Conservation (phyloP, 2,797 vertebrate genomes). For the Simalia tracyae region DNA sequence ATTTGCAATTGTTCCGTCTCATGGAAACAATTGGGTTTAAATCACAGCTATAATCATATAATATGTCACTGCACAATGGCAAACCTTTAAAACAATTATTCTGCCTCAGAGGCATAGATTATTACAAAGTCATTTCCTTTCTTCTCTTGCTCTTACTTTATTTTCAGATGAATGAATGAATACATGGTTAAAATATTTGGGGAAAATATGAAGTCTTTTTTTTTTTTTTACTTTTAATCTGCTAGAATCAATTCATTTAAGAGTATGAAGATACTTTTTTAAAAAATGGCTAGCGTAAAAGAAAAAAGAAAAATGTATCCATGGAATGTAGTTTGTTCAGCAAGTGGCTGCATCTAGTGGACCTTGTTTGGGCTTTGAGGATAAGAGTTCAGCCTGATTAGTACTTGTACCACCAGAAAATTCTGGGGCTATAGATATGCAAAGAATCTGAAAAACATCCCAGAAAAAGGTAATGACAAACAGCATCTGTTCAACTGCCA, state of each 20-base stretch:
- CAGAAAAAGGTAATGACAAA: not conserved
- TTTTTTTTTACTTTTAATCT: not conserved
- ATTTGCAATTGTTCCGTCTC: constrained; percentile 40
- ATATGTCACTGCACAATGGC: not conserved
- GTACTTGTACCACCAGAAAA: not conserved
- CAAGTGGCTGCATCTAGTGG: not conserved
- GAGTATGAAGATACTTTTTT: not conserved
- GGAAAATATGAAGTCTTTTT: not conserved
- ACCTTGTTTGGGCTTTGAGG: not conserved
- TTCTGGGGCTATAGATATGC: not conserved
- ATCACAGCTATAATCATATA: constrained; percentile 22
- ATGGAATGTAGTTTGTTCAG: fast-evolving
- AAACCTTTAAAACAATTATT: constrained; percentile 31
- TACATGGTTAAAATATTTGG: not conserved
- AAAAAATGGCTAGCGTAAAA: not conserved
- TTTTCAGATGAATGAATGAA: not conserved
- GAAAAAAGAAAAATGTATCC: not conserved
- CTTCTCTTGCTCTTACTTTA: not conserved
- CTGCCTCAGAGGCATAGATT: not conserved
- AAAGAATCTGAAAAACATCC: not conserved
- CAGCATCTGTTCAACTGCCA: not conserved
- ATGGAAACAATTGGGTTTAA: constrained; percentile 10
- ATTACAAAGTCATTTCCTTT: not conserved
- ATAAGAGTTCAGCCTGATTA: not conserved
- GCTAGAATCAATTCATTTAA: not conserved